These are phyloP conservation scores for Campoplex nolae DNA, from an alignment of 2,888 invertebrate species.

Conservation along the genomic window DNA sequence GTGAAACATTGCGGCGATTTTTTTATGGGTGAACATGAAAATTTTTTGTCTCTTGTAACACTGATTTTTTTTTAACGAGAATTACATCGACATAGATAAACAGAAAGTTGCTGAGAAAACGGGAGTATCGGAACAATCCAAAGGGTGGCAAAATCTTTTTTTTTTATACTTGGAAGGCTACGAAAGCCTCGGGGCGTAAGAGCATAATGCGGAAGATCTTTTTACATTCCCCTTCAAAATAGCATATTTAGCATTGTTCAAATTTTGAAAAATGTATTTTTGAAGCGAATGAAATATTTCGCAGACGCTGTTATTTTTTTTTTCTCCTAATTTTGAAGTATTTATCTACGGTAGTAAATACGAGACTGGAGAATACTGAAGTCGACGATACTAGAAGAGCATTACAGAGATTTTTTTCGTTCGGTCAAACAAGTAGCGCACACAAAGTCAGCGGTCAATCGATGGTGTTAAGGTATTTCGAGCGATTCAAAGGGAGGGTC, in stretches of 20 bases:
- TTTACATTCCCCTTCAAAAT: not conserved
- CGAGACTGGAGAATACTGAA: not conserved
- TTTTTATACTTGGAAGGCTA: not conserved
- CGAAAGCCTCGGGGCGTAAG: too few relatives aligned
- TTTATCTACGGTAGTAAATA: not conserved
- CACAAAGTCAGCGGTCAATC: slow-evolving; percentile 40
- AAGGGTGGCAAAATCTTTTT: not conserved
- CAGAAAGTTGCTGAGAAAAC: not conserved
- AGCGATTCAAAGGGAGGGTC: slow-evolving; percentile 29
- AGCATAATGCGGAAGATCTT: not conserved
- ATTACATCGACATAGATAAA: not conserved
- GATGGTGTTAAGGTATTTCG: slow-evolving; percentile 30
- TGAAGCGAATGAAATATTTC: not conserved
- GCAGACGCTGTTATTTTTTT: too few relatives aligned
- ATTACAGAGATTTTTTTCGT: not conserved
- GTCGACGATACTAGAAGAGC: not conserved
- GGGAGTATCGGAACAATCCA: not conserved
- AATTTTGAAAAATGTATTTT: not conserved
- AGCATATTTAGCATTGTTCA: not conserved
- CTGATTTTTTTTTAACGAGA: not conserved
- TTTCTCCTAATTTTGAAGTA: too few relatives aligned
- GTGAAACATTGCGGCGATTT: slow-evolving; percentile 21
- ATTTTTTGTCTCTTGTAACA: not conserved
- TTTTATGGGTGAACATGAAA: not conserved
- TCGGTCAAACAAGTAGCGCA: not conserved